Evolutionary conservation across 30 jellyfish, hydroid and myxozoan species (phyloP).

Genomic region (Haliclystus octoradiatus): DNA sequence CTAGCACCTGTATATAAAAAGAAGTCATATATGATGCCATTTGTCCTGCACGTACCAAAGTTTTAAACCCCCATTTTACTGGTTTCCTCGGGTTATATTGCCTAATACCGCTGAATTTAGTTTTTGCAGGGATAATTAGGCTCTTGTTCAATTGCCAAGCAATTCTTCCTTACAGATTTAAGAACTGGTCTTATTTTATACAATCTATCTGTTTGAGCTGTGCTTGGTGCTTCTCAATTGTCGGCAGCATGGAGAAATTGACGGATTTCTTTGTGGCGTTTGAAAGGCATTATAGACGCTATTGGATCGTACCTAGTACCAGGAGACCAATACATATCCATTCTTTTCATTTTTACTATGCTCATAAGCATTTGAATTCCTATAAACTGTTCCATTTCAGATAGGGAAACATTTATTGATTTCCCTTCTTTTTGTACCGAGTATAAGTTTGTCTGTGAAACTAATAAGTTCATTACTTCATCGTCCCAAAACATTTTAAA

Average conservation of each 20-base stretch:
- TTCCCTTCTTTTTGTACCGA: constrained; percentile 8
- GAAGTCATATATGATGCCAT: constrained; percentile 1
- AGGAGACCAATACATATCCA: constrained; percentile 12
- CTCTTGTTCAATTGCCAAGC: neutral
- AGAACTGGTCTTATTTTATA: neutral
- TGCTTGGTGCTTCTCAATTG: too few relatives aligned
- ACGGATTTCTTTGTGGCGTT: too few relatives aligned
- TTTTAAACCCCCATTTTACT: too few relatives aligned
- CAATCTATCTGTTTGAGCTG: too few relatives aligned
- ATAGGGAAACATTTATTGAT: neutral
- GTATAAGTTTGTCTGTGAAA: constrained; percentile 10
- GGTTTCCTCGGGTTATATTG: too few relatives aligned
- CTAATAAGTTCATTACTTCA: constrained; percentile 1
- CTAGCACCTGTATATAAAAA: neutral
- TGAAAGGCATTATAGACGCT: too few relatives aligned
- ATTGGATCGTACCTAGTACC: too few relatives aligned
- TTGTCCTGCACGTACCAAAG: too few relatives aligned
- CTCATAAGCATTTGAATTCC: constrained; percentile 19
- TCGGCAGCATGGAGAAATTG: too few relatives aligned
- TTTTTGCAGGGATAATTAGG: neutral
- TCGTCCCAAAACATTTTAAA: constrained; percentile 12
- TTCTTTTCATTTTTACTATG: constrained; percentile 8
- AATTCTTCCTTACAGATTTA: neutral
- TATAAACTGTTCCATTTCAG: constrained; percentile 6
- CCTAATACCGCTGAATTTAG: neutral